A percentile compares a stretch with the other conserved stretches of the same genome.
Conservation (phyloP, 2,113 vertebrate genomes). For the Trichomycterus rosablanca region DNA sequence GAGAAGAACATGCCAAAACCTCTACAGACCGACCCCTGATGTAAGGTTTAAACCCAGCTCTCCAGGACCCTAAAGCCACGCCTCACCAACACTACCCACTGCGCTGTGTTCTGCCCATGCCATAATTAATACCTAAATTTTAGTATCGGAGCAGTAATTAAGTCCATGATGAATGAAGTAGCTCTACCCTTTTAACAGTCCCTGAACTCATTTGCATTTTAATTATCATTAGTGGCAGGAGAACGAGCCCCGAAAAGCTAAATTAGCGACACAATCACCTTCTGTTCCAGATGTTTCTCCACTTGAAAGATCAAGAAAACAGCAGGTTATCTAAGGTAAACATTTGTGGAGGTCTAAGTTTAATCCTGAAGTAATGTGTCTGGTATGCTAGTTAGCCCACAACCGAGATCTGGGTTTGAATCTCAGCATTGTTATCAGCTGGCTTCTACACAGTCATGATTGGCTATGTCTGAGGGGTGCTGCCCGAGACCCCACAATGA, state of each 20-base stretch:
- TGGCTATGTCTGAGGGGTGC: no score
- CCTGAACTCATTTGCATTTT: conserved; percentile 94
- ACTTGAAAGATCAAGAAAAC: neutral
- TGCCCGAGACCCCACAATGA: no score
- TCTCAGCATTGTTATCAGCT: no score
- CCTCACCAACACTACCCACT: conserved; percentile 26
- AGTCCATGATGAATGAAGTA: conserved; percentile 80
- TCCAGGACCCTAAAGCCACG: no score
- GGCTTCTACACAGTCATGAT: neutral
- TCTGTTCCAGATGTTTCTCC: conserved; percentile 48
- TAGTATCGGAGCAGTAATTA: conserved; percentile 91
- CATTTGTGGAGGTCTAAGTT: neutral
- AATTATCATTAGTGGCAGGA: conserved; percentile 80
- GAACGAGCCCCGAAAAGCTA: conserved; percentile 79
- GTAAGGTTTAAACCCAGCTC: no score
- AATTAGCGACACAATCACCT: conserved; percentile 85
- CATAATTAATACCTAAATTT: conserved; percentile 81
- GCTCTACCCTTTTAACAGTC: conserved; percentile 63
- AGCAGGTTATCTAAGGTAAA: neutral
- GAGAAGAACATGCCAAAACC: no score
- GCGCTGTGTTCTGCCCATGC: conserved; percentile 55
- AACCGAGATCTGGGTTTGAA: no score
- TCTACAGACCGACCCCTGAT: no score
- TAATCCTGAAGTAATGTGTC: neutral
- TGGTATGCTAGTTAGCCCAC: no score